Base-by-base conservation (phyloP, 1,140 invertebrate genomes). In the Drosophila cardini region DNA sequence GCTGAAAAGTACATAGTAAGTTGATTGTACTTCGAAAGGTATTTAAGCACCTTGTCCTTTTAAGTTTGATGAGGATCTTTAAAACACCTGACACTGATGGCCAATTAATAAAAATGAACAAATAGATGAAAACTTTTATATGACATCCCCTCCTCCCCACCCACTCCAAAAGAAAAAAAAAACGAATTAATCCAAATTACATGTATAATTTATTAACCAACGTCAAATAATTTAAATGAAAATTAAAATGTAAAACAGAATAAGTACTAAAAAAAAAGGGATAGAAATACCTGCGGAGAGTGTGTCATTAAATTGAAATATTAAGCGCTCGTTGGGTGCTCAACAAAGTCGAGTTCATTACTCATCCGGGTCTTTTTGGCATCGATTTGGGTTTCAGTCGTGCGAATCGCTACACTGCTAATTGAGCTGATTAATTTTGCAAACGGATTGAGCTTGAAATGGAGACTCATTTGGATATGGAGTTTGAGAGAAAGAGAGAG, bases 371-470 rank as follows among this genome's bases (percentile, higher is more conserved):
- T 50, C n/a, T n/a, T 18, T 40, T n/a, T 48, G 38, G 34, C 46
- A 18, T 69, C 55, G 62, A 67, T 72, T 73, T 61, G 71, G 48
- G 57, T 56, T 60, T 55, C 64, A 69, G 21, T 60, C 56, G 42
- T 48, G 63, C 45, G 43, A 21, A 18, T 4, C n/a, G 16, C n/a
- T 15, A 38, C 40, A 13, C 50, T 65, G 58, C 75, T 85, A 85
- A 85, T 85, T 85, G 78, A 64, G 36, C 70, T 85, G 81, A 85
- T 85, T 85, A 80, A 85, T 86, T 76, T 84, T 63, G 42, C 40
- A 76, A 80, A 74, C 56, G 71, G 71, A 69, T 73, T 73, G 64
- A 60, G 34, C 38, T 43, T 46, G 42, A 42, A 42, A 21, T 42
- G 21, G 36, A 40, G 53, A 16, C 21, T 9, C n/a, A n/a, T n/a